phyloP scores from a whole-genome alignment of 2,113 vertebrate genomes.

The Laterallus jamaicensis region DNA sequence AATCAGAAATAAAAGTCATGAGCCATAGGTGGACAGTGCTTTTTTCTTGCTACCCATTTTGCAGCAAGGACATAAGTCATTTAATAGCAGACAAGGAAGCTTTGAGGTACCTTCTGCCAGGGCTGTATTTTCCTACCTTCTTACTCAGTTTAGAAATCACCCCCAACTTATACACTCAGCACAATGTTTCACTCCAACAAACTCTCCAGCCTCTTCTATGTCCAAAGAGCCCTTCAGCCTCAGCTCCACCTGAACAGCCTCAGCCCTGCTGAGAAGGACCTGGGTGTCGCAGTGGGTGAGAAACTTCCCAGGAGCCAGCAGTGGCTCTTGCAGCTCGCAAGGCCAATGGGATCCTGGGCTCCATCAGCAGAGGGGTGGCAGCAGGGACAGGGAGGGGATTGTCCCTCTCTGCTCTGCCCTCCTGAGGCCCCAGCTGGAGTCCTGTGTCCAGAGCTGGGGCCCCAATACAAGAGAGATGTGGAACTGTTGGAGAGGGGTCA shows the following conservation, averaged over 20 bases:
- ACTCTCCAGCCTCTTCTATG: neutral
- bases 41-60: neutral
- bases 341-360: too few species aligned
- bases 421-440: too few species aligned
- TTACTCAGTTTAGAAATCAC: neutral
- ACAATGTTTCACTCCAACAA: neutral
- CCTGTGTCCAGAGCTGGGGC: too few species aligned
- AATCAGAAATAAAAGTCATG: neutral
- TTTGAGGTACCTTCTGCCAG: neutral
- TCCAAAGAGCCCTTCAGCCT: neutral
- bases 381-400: too few species aligned
- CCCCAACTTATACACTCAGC: neutral
- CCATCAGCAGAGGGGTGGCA: too few species aligned
- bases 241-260: neutral
- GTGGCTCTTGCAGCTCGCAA: too few species aligned
- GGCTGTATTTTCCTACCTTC: neutral
- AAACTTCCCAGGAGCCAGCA: too few species aligned
- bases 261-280: too few species aligned
- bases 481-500: too few species aligned
- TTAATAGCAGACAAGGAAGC: neutral
- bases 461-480: too few species aligned
- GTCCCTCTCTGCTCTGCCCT: too few species aligned
- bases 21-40: neutral
- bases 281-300: too few species aligned
- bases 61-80: neutral